A percentile compares a stretch with the other conserved stretches of the same genome.
Conservation (phyloP, 2,888 invertebrate genomes). For the Apamea anceps region DNA sequence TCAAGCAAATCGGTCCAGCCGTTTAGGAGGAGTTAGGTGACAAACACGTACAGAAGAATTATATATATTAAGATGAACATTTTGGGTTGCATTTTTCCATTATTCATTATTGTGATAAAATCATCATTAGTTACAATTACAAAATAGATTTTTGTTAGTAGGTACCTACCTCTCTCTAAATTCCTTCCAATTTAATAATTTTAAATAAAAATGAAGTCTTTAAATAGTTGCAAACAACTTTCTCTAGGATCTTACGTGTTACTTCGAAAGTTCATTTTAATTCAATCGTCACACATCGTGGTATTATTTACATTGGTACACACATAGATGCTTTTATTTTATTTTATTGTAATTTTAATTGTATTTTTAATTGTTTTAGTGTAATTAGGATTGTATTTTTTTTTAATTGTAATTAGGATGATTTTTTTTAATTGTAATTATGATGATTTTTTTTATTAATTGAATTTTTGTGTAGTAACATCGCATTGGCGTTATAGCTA, state of each 20-base stretch:
- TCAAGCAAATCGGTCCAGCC: too few species aligned
- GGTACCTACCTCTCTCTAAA: not conserved
- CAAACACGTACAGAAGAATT: too few species aligned
- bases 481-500: too few species aligned
- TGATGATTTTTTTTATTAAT: too few species aligned
- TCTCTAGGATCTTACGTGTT: slow-evolving; percentile 30
- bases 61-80: not conserved
- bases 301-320: slow-evolving; percentile 10
- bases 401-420: too few species aligned
- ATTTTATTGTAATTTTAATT: too few species aligned
- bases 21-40: too few species aligned
- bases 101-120: not conserved
- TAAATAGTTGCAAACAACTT: slow-evolving; percentile 28
- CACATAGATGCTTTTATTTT: too few species aligned
- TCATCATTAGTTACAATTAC: not conserved
- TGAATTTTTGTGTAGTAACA: too few species aligned
- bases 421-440: too few species aligned
- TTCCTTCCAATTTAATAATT: not conserved
- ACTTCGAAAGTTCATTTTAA: slow-evolving; percentile 35
- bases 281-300: not conserved
- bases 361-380: too few species aligned
- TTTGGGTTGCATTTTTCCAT: not conserved
- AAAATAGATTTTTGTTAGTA: not conserved
- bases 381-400: too few species aligned
- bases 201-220: not conserved